These are phyloP conservation scores for Cyprinodon tularosa DNA, from an alignment of 2,113 vertebrate genomes.

Conservation along the genomic window DNA sequence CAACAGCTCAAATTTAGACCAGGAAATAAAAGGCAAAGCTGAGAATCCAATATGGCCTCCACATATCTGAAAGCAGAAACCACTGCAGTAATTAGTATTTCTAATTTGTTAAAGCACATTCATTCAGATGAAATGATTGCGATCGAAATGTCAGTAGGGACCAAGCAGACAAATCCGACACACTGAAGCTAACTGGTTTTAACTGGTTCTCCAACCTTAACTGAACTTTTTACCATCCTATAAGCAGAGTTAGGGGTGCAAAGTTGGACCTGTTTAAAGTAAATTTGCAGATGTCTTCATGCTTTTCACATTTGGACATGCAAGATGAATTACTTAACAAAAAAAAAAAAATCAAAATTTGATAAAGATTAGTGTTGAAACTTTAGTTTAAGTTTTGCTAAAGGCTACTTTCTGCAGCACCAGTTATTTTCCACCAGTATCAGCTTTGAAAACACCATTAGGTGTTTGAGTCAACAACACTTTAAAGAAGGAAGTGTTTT, in stretches of 20 bases:
- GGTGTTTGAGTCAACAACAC: conserved; percentile 1
- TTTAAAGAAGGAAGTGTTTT: conserved; percentile 3
- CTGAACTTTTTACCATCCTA: too few relatives aligned
- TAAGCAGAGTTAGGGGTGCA: too few relatives aligned
- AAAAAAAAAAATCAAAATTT: neutral
- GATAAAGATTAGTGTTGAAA: neutral
- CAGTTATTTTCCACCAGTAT: neutral
- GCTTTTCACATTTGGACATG: neutral
- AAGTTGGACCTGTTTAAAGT: neutral
- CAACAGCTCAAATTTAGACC: too few relatives aligned
- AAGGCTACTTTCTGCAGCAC: neutral
- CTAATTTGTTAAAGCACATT: neutral
- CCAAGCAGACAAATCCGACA: too few relatives aligned
- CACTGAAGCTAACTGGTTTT: neutral
- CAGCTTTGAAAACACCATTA: neutral
- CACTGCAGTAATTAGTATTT: neutral
- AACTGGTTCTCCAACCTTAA: too few relatives aligned
- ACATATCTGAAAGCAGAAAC: neutral
- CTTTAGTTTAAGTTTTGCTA: too few relatives aligned
- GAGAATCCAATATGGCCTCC: neutral
- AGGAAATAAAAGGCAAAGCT: too few relatives aligned
- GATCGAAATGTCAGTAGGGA: too few relatives aligned
- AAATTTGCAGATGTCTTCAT: neutral
- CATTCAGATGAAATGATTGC: neutral
- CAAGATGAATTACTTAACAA: too few relatives aligned